Conservation (phyloP, 2,888 invertebrate species). For the Adineta ricciae region DNA sequence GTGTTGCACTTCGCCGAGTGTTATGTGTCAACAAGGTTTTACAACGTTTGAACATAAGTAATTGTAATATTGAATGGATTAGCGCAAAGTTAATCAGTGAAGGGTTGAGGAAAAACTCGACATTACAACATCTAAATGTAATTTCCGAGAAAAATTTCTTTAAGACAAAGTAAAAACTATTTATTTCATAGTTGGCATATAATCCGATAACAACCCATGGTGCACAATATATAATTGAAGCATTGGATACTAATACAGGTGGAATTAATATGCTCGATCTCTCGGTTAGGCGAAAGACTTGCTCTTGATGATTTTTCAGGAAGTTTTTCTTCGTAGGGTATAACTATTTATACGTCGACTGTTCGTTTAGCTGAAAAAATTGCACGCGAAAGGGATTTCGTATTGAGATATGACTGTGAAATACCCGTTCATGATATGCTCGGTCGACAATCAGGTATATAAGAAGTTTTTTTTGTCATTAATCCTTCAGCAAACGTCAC, state of each 20-base stretch:
- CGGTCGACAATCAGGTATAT: background rate
- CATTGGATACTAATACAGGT: background rate
- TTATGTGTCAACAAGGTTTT: background rate
- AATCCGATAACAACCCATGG: constrained; percentile 21
- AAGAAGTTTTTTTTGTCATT: no score
- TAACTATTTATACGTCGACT: background rate
- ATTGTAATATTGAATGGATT: background rate
- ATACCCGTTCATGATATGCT: background rate
- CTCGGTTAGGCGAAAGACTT: background rate
- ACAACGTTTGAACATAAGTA: constrained; percentile 6
- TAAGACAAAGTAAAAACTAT: no score
- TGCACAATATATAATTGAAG: background rate
- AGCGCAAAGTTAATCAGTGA: background rate
- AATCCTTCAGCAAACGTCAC: no score
- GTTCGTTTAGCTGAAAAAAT: constrained; percentile 15
- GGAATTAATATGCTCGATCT: background rate
- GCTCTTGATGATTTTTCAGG: background rate
- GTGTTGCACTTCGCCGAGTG: background rate
- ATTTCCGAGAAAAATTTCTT: background rate
- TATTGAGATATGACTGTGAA: constrained; percentile 3
- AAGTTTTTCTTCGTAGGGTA: background rate
- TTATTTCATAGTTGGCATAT: background rate
- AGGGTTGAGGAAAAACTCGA: background rate
- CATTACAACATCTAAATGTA: background rate
- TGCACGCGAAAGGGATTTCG: background rate